These are phyloP conservation scores for Macrochelys suwanniensis DNA, from an alignment of 2,797 vertebrate genomes.

Conservation along the genomic window DNA sequence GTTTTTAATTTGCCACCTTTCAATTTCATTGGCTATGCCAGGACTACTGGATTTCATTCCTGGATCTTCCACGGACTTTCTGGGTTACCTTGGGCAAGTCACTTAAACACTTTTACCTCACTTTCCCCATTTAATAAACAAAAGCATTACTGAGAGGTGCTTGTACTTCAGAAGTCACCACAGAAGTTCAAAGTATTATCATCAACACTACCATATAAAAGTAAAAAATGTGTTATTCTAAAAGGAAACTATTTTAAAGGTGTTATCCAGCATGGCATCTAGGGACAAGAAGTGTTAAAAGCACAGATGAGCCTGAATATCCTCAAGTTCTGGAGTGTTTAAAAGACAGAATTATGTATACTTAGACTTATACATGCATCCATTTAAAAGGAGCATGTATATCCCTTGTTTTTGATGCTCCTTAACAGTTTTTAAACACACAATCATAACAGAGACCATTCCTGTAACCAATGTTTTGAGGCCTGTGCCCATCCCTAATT, in stretches of 20 bases:
- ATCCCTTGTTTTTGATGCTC: background rate
- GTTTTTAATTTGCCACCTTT: background rate
- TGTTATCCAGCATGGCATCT: background rate
- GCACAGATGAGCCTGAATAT: background rate
- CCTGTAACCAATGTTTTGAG: background rate
- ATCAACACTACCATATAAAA: background rate
- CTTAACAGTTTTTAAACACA: background rate
- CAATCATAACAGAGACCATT: background rate
- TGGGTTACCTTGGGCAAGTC: accelerated
- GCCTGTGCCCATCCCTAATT: background rate
- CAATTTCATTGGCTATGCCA: background rate
- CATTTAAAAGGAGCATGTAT: background rate
- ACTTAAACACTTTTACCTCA: background rate
- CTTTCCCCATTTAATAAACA: background rate
- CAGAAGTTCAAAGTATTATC: background rate
- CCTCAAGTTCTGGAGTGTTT: background rate
- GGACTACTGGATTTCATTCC: background rate
- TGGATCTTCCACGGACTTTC: background rate
- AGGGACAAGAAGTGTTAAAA: background rate
- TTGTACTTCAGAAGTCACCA: background rate
- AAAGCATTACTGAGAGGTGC: background rate
- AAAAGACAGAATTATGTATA: background rate
- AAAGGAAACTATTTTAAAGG: background rate
- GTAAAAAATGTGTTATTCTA: background rate
- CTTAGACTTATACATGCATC: background rate